A percentile compares a stretch with the other conserved stretches of the same genome.
These are phyloP conservation scores for Xestia ashworthii DNA, from an alignment of 2,888 invertebrate species.

Conservation along the genomic window DNA sequence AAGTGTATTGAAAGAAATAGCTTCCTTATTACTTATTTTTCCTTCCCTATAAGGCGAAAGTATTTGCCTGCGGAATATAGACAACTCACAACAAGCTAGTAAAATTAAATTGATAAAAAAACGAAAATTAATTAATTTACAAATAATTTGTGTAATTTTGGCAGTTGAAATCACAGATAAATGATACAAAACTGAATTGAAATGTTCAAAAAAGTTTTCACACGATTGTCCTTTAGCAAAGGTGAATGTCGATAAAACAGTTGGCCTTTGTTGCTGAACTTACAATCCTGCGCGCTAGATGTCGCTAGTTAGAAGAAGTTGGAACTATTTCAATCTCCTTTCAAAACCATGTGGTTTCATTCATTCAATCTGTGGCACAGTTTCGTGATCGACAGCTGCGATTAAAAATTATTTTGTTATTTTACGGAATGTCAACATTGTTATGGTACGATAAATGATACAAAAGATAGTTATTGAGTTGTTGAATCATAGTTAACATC, in stretches of 20 bases:
- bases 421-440: constrained; percentile 68
- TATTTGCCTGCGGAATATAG: background rate
- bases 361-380: constrained; percentile 71
- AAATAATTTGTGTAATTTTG: background rate
- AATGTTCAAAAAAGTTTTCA: too few relatives aligned
- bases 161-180: constrained; percentile 6
- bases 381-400: constrained; percentile 74
- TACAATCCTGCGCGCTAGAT: constrained; percentile 69
- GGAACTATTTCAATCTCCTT: constrained; percentile 22
- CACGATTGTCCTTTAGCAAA: too few relatives aligned
- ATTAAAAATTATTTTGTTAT: constrained; percentile 70
- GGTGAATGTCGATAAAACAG: constrained; percentile 77
- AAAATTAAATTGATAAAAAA: background rate
- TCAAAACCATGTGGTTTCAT: constrained; percentile 60
- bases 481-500: constrained; percentile 33
- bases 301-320: constrained; percentile 63
- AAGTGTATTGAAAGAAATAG: background rate
- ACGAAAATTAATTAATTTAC: background rate
- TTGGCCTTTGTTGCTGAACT: constrained; percentile 10
- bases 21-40: background rate
- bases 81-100: background rate
- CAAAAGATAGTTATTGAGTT: constrained; percentile 58
- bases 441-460: constrained; percentile 67
- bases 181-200: too few relatives aligned
- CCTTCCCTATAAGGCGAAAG: background rate